phyloP scores from a whole-genome alignment of 2,888 invertebrate genomes.

The Opisthograptis luteolata region DNA sequence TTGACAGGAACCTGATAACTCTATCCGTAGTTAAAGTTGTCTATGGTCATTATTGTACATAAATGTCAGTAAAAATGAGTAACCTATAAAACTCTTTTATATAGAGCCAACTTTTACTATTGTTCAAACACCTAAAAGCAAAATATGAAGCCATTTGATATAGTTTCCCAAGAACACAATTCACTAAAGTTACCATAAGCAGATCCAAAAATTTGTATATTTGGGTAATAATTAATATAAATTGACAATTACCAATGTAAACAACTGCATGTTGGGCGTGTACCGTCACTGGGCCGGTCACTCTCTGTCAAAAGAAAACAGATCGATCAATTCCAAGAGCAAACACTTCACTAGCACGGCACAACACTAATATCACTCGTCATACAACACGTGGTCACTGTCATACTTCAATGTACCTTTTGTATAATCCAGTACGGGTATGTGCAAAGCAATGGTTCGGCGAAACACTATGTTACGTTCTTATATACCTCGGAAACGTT shows the following conservation, averaged over 20 bases:
- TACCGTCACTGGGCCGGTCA: conserved; percentile 51
- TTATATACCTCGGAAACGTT: conserved; percentile 83
- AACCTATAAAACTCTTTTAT: too few species aligned
- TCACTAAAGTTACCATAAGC: too few species aligned
- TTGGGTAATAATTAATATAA: too few species aligned
- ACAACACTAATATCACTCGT: conserved; percentile 48
- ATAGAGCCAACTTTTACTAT: too few species aligned
- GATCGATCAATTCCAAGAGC: conserved; percentile 41
- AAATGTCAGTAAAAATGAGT: too few species aligned
- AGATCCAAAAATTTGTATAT: too few species aligned
- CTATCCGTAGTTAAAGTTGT: too few species aligned
- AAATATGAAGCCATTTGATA: too few species aligned
- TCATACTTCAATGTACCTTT: conserved; percentile 45
- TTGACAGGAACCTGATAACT: too few species aligned
- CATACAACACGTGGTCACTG: conserved; percentile 30
- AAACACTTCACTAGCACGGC: conserved; percentile 47
- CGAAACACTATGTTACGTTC: conserved; percentile 70
- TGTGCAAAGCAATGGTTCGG: conserved; percentile 75
- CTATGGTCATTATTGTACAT: too few species aligned
- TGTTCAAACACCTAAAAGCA: too few species aligned
- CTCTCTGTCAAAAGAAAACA: conserved; percentile 79
- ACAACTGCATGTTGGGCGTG: conserved; percentile 69
- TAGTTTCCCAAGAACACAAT: too few species aligned
- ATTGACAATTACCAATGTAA: conserved; percentile 63
- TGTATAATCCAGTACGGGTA: conserved; percentile 53